These are phyloP conservation scores for Drosophila infuscata DNA, from an alignment of 2,888 invertebrate species.

Conservation along the genomic window DNA sequence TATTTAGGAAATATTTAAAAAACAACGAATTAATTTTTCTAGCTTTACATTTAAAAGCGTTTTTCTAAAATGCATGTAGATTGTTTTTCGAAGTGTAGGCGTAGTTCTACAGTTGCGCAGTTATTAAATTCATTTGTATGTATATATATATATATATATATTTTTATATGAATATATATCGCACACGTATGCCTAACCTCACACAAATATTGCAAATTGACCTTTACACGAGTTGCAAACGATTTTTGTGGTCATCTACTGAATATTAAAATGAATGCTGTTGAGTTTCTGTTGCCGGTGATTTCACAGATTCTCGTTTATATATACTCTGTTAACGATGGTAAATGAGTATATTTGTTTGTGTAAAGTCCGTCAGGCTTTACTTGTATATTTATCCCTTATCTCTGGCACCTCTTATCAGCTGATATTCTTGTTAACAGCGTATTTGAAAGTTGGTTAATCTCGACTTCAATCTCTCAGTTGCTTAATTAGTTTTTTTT, in stretches of 20 bases:
- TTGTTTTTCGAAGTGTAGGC: background rate
- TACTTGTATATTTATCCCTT: background rate
- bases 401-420: background rate
- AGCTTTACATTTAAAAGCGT: no score
- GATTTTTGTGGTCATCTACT: slow-evolving; percentile 31
- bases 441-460: background rate
- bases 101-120: slow-evolving; percentile 32
- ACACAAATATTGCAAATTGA: slow-evolving; percentile 76
- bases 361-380: background rate
- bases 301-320: slow-evolving; percentile 27
- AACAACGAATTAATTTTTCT: no score
- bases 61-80: background rate
- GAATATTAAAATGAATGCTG: slow-evolving; percentile 59
- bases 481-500: background rate
- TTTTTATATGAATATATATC: slow-evolving; percentile 5
- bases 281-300: slow-evolving; percentile 17
- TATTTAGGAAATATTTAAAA: background rate
- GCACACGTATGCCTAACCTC: slow-evolving; percentile 65
- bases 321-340: background rate
- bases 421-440: background rate
- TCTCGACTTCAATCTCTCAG: background rate
- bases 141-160: background rate
- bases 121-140: background rate
- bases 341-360: background rate
- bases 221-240: slow-evolving; percentile 63